Percentiles rank a stretch among this genome's conserved stretches.
phyloP scores from a whole-genome alignment of 2,888 invertebrate genomes.

The Esperia sulphurella region DNA sequence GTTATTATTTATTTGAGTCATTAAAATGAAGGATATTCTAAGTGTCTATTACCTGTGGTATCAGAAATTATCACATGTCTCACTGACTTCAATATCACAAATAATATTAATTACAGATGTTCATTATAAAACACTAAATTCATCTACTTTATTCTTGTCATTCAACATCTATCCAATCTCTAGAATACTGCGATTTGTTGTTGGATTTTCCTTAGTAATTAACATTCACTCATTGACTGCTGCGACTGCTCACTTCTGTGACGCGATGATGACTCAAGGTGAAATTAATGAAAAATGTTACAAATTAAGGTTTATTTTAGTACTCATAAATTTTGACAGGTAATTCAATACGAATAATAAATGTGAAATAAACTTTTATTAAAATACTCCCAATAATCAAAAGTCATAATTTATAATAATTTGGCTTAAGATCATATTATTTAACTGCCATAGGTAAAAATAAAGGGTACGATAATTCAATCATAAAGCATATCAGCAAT shows the following conservation, averaged over 20 bases:
- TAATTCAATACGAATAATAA: neutral
- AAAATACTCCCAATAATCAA: neutral
- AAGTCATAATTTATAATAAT: neutral
- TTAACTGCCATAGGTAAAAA: too few species aligned
- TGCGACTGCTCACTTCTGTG: slow-evolving; percentile 21
- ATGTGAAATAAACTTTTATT: neutral
- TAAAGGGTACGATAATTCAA: too few species aligned
- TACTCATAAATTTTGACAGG: slow-evolving; percentile 1
- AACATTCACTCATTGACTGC: slow-evolving; percentile 34
- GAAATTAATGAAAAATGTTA: slow-evolving; percentile 23
- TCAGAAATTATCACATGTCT: neutral
- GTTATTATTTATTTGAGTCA: neutral
- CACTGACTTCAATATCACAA: neutral
- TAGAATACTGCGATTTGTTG: neutral
- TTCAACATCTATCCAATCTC: neutral
- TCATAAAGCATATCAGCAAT: neutral
- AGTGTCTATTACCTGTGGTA: neutral
- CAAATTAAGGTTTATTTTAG: neutral
- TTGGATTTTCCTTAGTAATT: slow-evolving; percentile 48
- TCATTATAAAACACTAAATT: too few species aligned
- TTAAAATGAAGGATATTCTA: neutral
- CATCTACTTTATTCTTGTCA: neutral
- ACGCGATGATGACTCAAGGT: slow-evolving; percentile 24
- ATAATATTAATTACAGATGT: neutral
- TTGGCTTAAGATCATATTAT: too few species aligned